A percentile compares a stretch with the other conserved stretches of the same genome.
phyloP scores from a whole-genome alignment of 2,113 vertebrate genomes.

The Microtus oregoni region DNA sequence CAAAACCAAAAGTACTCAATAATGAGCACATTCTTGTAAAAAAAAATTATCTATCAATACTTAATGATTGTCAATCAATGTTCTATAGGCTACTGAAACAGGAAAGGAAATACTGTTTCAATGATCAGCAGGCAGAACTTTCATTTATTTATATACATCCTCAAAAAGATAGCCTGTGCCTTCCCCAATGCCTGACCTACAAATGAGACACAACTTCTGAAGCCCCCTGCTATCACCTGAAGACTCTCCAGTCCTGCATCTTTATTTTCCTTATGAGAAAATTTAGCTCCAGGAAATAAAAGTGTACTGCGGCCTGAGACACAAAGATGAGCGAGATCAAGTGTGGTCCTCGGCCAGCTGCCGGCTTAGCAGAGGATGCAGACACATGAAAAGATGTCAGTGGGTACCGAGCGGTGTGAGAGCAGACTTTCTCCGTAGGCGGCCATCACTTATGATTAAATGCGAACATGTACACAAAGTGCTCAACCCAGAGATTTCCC shows the following conservation, averaged over 20 bases:
- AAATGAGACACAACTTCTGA: not conserved
- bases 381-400: not conserved
- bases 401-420: not conserved
- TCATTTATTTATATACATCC: not conserved
- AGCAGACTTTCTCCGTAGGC: not conserved
- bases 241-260: not conserved
- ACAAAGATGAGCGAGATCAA: not conserved
- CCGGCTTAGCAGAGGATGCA: not conserved
- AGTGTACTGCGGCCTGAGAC: not conserved
- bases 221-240: not conserved
- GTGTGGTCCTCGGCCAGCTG: not conserved
- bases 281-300: conserved; percentile 47
- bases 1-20: not conserved
- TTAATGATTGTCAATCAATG: not conserved
- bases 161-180: not conserved
- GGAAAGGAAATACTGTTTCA: not conserved
- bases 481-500: not conserved
- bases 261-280: conserved; percentile 42
- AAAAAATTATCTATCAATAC: conserved; percentile 1
- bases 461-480: conserved; percentile 21
- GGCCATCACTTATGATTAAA: not conserved
- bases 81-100: not conserved
- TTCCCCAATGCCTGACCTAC: not conserved
- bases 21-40: not conserved
- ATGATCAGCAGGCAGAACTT: not conserved